A percentile compares a stretch with the other conserved stretches of the same genome.
phyloP scores from a whole-genome alignment of 2,797 vertebrate species.

The Triplophysa yarkandensis region DNA sequence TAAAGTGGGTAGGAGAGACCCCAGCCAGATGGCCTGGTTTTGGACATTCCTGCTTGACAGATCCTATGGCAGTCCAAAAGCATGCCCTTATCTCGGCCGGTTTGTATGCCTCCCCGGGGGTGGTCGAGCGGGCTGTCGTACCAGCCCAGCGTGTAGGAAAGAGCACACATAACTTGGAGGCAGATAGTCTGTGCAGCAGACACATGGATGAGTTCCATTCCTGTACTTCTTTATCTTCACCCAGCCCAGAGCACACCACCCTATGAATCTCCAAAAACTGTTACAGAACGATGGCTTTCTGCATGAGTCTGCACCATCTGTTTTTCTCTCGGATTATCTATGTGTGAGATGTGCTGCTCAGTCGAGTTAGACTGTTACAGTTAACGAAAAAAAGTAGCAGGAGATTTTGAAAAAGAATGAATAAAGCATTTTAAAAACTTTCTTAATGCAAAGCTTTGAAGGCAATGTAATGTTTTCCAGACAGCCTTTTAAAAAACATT shows the following conservation, averaged over 20 bases:
- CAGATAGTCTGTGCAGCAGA: conserved; percentile 67
- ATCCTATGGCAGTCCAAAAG: conserved; percentile 58
- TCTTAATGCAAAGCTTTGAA: conserved; percentile 16
- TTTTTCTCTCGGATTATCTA: conserved; percentile 50
- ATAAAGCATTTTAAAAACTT: conserved; percentile 15
- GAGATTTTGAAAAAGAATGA: conserved; percentile 7
- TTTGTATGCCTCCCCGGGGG: conserved; percentile 47
- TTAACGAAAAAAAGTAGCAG: conserved; percentile 3
- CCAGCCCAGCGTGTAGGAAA: conserved; percentile 61
- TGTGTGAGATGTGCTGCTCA: conserved; percentile 40
- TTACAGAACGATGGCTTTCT: conserved; percentile 34
- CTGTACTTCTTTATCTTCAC: conserved; percentile 58
- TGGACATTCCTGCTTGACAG: conserved; percentile 64
- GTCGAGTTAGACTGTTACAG: conserved; percentile 22
- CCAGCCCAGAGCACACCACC: conserved; percentile 6
- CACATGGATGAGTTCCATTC: conserved; percentile 60
- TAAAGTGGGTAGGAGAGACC: conserved; percentile 65
- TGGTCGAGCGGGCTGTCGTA: conserved; percentile 54
- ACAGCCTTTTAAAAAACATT: neutral
- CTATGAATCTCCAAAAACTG: conserved; percentile 40
- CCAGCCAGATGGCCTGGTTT: conserved; percentile 72
- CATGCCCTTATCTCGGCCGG: conserved; percentile 68
- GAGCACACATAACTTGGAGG: conserved; percentile 62
- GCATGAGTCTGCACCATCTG: conserved; percentile 46
- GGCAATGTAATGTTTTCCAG: neutral